Base-by-base conservation (phyloP, 2,113 vertebrate species). In the Elephas maximus region DNA sequence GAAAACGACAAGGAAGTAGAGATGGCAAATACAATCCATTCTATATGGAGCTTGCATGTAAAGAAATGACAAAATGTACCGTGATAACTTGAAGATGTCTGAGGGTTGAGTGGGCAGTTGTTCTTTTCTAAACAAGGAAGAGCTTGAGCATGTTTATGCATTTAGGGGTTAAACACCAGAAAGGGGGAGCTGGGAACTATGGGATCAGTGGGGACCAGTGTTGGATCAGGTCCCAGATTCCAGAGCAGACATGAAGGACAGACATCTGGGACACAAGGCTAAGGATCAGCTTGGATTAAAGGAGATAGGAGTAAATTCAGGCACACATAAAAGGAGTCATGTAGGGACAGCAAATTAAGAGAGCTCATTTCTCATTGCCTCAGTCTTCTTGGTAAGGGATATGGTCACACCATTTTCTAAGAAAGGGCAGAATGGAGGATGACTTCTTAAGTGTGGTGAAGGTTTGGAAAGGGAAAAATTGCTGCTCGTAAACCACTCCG, bases 61-160 rank as follows among this genome's bases (percentile, higher is more conserved):
- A 84, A 83, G 62, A 63, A 45, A 67, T 33, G 8, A 17, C 26
- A 17, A 85, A 69, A 62, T 5, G 5, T 17, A 67, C 1, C 44
- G 12, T 37, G 21, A 48, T n/a, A 80, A 89, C 41, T 80, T 21
- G 33, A 24, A 10, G 30, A 10, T 74, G 48, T 7, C 57, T n/a
- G 23, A 30, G 30, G 30, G 33, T 71, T 51, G 24, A 90, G 10
- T 4, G 18, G 78, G 18, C 65, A 33, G 4, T 65, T 76, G 21
- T 67, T 92, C 67, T 87, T 82, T 81, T 48, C 28, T 88, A 91
- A 83, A 80, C 62, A 53, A 63, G 33, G 67, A 92, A 86, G 30
- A 88, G 48, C 23, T 89, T 63, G n/a, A 62, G 15, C 21, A 17
- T 67, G 24, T 88, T 37, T 88, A 33, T 67, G 57, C 53, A 76